phyloP scores from a whole-genome alignment of 2,797 vertebrate species.

The Diglossa cyanea region DNA sequence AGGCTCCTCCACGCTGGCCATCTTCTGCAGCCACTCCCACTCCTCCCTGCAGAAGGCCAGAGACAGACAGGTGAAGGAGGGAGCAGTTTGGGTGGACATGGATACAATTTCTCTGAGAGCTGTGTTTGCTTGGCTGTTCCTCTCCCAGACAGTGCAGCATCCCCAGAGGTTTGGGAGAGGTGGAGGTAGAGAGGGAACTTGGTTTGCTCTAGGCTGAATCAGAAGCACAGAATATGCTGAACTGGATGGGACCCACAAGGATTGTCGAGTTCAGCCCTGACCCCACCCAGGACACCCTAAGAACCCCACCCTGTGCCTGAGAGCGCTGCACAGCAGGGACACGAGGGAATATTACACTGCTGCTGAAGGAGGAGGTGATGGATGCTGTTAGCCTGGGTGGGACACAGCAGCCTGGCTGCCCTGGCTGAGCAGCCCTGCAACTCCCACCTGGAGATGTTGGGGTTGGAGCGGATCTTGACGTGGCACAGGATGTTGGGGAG shows the following conservation, averaged over 20 bases:
- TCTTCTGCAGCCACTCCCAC: constrained; percentile 90
- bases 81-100: fast-evolving
- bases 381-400: neutral
- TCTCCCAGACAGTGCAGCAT: neutral
- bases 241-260: neutral
- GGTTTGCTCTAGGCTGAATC: neutral
- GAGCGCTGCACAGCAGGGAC: neutral
- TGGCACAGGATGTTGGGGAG: constrained; percentile 90
- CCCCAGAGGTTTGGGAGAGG: neutral
- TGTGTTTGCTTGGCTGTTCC: neutral
- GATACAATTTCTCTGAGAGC: neutral
- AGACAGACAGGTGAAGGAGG: neutral
- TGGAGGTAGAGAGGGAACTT: neutral
- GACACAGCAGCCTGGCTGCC: neutral
- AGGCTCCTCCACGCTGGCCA: constrained; percentile 79
- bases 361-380: neutral
- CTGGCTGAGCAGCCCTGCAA: neutral
- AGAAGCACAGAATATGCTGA: neutral
- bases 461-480: constrained; percentile 87
- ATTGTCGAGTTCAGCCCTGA: fast-evolving
- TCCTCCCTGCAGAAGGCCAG: constrained; percentile 80
- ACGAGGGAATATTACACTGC: fast-evolving
- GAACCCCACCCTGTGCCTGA: neutral
- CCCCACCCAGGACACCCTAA: neutral
- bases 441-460: constrained; percentile 87